phyloP scores from a whole-genome alignment of 2,888 invertebrate species.

The Hipparchia semele region DNA sequence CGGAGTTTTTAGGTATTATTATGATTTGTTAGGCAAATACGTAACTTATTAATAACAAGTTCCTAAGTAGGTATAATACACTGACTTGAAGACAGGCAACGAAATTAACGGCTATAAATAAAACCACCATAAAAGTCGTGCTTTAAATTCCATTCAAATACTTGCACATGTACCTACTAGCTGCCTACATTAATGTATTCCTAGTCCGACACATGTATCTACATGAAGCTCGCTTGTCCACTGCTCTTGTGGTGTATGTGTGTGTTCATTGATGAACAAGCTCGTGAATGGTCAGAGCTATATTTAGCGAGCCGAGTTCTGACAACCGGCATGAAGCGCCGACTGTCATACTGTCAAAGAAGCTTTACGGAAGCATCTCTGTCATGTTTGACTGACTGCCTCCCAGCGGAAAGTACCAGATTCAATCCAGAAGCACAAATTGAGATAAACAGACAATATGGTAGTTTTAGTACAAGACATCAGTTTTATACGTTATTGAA shows the following conservation, averaged over 20 bases:
- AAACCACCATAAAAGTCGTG: not conserved
- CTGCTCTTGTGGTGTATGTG: not conserved
- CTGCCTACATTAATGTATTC: too few species aligned
- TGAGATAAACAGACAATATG: not conserved
- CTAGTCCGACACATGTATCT: not conserved
- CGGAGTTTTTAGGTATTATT: too few species aligned
- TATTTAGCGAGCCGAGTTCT: constrained; percentile 30
- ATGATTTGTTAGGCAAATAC: too few species aligned
- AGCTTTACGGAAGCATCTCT: not conserved
- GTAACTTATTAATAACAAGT: too few species aligned
- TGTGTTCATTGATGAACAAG: constrained; percentile 30
- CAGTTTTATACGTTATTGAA: too few species aligned
- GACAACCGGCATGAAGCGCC: constrained; percentile 10
- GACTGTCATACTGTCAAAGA: not conserved
- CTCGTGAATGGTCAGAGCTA: constrained; percentile 33
- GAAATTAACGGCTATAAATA: not conserved
- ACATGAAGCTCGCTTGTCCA: not conserved
- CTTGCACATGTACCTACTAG: too few species aligned
- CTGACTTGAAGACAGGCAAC: not conserved
- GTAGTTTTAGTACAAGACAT: too few species aligned
- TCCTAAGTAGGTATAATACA: too few species aligned
- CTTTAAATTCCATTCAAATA: constrained; percentile 3
- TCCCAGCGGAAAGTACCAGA: not conserved
- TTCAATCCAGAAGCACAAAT: not conserved
- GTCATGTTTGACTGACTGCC: not conserved